Evolutionary conservation across 2,888 invertebrate species (phyloP), one percentile per base, ranked within the genome.

Genomic region (Proisotoma minuta): DNA sequence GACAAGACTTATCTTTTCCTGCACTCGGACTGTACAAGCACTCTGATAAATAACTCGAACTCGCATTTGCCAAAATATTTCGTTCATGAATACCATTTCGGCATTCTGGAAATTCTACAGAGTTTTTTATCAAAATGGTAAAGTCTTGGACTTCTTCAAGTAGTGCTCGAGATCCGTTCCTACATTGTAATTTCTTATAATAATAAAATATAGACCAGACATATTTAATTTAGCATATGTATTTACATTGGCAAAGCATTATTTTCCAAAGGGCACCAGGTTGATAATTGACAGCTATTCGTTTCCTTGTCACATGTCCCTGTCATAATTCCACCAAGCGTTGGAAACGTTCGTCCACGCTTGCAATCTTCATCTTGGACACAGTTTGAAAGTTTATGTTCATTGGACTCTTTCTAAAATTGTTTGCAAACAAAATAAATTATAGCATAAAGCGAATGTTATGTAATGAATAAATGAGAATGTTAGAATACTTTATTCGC

Each of bases 261-360:
- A 10, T 34, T 3, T 72, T 81, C 81, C 20, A 79, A 76, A 1
- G 79, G 80, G 73, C 81, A 81, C 81, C 81, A 81, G 10, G 79
- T 79, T 20, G 64, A 53, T 29, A 78, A 71, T 69, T 77, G 74
- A 75, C 81, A 81, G 3, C 74, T 74, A 43, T 75, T 74, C 0
- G 66, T 53, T 1, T 65, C 58, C 20, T 59, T 63, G 47, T 73
- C 68, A 73, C 81, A 81, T 1, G 72, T 68, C n/a, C 81, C 81
- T n/a, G 79, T 81, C 64, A 71, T 75, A 28, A 78, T 75, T 62
- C 81, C 77, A 73, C 76, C 76, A 43, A 76, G 76, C 39, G 73
- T 69, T 23, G 39, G 40, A 2, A 40, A 56, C 22, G 26, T 52
- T 3, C 15, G 10, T 8, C 54, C 54, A 12, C n/a, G 18, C 3